Conservation (phyloP, 2,888 invertebrate species). For the Troglohyphantes excavatus region DNA sequence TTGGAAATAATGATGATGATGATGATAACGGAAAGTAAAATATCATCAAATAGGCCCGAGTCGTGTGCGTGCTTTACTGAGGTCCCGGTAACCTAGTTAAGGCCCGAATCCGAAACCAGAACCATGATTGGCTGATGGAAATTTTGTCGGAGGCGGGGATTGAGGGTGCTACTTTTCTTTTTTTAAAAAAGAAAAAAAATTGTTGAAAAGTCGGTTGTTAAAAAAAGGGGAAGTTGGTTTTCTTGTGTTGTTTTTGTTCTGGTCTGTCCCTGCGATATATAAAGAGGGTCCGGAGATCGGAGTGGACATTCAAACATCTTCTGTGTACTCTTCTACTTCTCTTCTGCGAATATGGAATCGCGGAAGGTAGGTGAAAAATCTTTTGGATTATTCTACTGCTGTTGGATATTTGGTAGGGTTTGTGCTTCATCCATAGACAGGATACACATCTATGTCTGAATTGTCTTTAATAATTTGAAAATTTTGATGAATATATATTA, state of each 20-base stretch:
- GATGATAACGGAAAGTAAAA: conserved; percentile 74
- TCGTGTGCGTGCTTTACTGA: conserved; percentile 64
- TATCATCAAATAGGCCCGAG: conserved; percentile 50
- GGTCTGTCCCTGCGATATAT: conserved; percentile 45
- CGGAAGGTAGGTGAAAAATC: conserved; percentile 69
- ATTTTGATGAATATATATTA: too few species aligned
- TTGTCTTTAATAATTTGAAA: too few species aligned
- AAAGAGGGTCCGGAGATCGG: conserved; percentile 5
- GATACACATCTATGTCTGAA: too few species aligned
- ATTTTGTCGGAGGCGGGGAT: conserved; percentile 70
- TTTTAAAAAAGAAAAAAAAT: conserved; percentile 32
- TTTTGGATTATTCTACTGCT: conserved; percentile 31
- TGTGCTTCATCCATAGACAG: conserved; percentile 4
- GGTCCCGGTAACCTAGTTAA: conserved; percentile 76
- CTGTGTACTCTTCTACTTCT: conserved; percentile 45
- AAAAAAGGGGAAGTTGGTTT: conserved; percentile 18
- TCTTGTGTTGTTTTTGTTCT: conserved; percentile 38
- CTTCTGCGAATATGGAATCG: conserved; percentile 74
- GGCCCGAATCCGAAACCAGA: conserved; percentile 36
- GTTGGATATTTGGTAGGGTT: neutral
- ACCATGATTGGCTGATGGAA: conserved; percentile 60
- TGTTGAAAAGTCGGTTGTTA: neutral
- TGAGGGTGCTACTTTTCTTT: conserved; percentile 64
- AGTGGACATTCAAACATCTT: conserved; percentile 68
- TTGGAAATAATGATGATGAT: conserved; percentile 32